Evolutionary conservation across 2,797 vertebrate genomes (phyloP), one percentile per base, ranked within the genome.

Genomic region (Melanotaenia parkinsoni): DNA sequence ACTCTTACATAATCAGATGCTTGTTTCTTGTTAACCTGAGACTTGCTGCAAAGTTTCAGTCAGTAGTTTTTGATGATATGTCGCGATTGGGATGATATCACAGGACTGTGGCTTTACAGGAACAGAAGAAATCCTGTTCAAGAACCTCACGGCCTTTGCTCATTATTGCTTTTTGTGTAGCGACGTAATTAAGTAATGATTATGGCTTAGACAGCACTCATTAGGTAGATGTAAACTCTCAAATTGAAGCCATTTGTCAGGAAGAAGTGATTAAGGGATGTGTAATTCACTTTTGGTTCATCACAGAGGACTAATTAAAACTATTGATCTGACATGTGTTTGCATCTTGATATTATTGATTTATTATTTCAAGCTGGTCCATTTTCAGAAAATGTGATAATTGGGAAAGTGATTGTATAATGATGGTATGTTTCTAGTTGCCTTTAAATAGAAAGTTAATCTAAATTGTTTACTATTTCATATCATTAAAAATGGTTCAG

Each of bases 141-240:
- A 63, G 54, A 65, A 63, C 32, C 73, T 79, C 70, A 16, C 58
- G 8, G 45, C 26, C 43, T 50, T 45, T 72, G 3, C 53, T 74
- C 56, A 51, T 80, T 72, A 74, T 74, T 77, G 58, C 63, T 65
- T 77, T 77, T 75, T 77, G 67, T 83, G 81, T 54, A 51, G 50
- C 30, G 0, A 28, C 1, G 38, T 26, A 68, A 84, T 70, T 67
- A 82, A 64, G 61, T 70, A 71, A 85, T 14, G 65, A 79, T 63
- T 5, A 76, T 66, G 63, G 50, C 58, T 53, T 51, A 70, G 70
- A 63, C 50, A 3, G 0, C 7, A 5, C 74, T 86, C 51, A 75
- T 80, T 8, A 75, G 53, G 59, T 68, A 72, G 67, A 73, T 4
- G 38, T 64, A 72, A 79, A 85, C 67, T 75, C 71, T 74, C 59